These are phyloP conservation scores for Amaurobius ferox DNA, from an alignment of 2,888 invertebrate species.

Conservation along the genomic window DNA sequence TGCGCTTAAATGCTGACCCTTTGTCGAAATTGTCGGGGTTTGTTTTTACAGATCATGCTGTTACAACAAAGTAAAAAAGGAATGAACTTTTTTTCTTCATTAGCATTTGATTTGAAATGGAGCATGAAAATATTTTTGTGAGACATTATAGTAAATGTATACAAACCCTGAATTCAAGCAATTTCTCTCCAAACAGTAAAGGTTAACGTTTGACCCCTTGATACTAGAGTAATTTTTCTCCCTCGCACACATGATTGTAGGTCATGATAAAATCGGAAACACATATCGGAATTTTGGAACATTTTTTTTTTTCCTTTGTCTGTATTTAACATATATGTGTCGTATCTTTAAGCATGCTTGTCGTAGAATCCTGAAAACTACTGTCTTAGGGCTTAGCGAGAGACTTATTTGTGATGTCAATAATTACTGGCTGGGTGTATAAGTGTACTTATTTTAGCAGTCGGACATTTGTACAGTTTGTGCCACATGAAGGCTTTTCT, in stretches of 20 bases:
- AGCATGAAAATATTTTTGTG: neutral
- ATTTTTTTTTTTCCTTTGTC: slow-evolving; percentile 70
- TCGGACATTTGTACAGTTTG: slow-evolving; percentile 72
- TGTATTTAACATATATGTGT: slow-evolving; percentile 72
- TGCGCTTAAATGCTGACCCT: slow-evolving; percentile 11
- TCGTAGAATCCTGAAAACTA: slow-evolving; percentile 65
- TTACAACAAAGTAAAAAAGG: neutral
- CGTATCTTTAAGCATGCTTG: slow-evolving; percentile 72
- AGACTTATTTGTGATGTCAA: slow-evolving; percentile 72
- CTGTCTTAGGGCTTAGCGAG: slow-evolving; percentile 70
- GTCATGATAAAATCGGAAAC: slow-evolving; percentile 68
- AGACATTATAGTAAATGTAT: slow-evolving; percentile 15
- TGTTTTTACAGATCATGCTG: slow-evolving; percentile 30
- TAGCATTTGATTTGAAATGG: neutral
- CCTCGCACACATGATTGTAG: slow-evolving; percentile 68
- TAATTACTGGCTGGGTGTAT: slow-evolving; percentile 71
- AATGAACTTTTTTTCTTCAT: neutral
- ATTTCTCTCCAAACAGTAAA: slow-evolving; percentile 63
- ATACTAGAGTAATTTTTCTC: slow-evolving; percentile 41
- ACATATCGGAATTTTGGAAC: slow-evolving; percentile 72
- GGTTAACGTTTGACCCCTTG: slow-evolving; percentile 61
- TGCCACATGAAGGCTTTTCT: slow-evolving; percentile 56
- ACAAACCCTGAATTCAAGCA: slow-evolving; percentile 46
- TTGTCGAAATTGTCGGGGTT: slow-evolving; percentile 37
- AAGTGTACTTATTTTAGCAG: slow-evolving; percentile 71